Evolutionary conservation across 37 sponge, comb jelly and placozoan genomes (phyloP), one percentile per base, ranked within the genome.

Genomic region (Spongilla lacustris): DNA sequence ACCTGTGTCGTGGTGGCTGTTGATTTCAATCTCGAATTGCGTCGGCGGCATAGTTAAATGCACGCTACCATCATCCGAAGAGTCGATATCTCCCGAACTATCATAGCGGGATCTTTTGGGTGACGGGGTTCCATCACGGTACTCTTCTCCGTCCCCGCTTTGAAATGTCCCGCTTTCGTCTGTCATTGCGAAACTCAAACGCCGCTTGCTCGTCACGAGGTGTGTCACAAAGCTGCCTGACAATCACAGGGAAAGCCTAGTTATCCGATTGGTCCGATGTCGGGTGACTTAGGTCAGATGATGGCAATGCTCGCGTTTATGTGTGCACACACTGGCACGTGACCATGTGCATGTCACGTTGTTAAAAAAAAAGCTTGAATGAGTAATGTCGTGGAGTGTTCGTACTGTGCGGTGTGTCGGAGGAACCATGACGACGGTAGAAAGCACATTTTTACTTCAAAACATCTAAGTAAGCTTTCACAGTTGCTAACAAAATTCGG

Each of bases 391-490:
- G 58, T 58, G 19, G 58, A 58, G 21, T 88, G 79, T 71, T 13
- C 29, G 31, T 92, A 74, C n/a, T 95, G 95, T 66, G 17, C 17
- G 22, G 81, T 92, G 9, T 95, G 95, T 66, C 67, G 87, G 30
- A 68, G 81, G 11, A 88, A 95, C 35, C 95, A 95, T 66, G 81
- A 83, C 28, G 83, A 92, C 22, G 91, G 94, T 36, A 85, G 90
- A 33, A 85, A 86, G 46, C 95, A 95, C 49, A 92, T 89, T 38
- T 95, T 86, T 50, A 72, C 89, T 25, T 92, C 70, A n/a, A 37
- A 85, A 32, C 95, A 95, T 69, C 78, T 79, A 30, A 67, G 13
- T 21, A 83, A 78, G 72, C 77, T 95, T 13, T 66, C 33, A 4
- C 25, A 6, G 0, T 69, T 89, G 17, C 68, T 95, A 24, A 66